phyloP scores from a whole-genome alignment of 2,888 invertebrate species.

The Idaea aversata region DNA sequence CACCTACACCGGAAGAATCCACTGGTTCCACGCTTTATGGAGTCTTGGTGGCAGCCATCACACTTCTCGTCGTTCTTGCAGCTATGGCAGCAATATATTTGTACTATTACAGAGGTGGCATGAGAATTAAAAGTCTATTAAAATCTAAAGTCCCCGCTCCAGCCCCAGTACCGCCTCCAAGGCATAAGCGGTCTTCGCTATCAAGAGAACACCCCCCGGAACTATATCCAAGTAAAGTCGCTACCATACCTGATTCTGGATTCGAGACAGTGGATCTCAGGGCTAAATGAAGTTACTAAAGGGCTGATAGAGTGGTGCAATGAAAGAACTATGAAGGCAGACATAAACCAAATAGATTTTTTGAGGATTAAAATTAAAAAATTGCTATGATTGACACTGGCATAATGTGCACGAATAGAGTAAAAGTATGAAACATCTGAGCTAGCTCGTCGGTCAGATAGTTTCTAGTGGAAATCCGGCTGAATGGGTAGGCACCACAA shows the following conservation, averaged over 20 bases:
- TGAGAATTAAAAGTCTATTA: conserved; percentile 83
- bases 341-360: neutral
- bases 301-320: neutral
- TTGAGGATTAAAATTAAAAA: neutral
- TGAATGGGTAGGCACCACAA: too few relatives aligned
- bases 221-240: conserved; percentile 57
- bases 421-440: too few relatives aligned
- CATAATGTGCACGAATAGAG: neutral
- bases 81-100: conserved; percentile 85
- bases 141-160: conserved; percentile 64
- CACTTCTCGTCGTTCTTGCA: conserved; percentile 83
- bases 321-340: neutral
- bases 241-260: conserved; percentile 63
- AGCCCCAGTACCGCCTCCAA: conserved; percentile 69
- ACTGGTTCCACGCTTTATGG: conserved; percentile 76
- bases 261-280: conserved; percentile 74
- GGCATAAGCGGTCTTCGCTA: conserved; percentile 64
- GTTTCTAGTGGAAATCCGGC: too few relatives aligned
- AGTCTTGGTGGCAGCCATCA: conserved; percentile 82
- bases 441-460: too few relatives aligned
- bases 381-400: neutral
- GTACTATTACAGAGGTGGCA: conserved; percentile 88
- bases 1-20: conserved; percentile 67
- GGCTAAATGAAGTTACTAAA: conserved; percentile 44
- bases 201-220: conserved; percentile 66